Percentiles rank a stretch among this genome's conserved stretches.
These are phyloP conservation scores for Diplazon laetatorius DNA, from an alignment of 2,888 invertebrate species.

Conservation along the genomic window DNA sequence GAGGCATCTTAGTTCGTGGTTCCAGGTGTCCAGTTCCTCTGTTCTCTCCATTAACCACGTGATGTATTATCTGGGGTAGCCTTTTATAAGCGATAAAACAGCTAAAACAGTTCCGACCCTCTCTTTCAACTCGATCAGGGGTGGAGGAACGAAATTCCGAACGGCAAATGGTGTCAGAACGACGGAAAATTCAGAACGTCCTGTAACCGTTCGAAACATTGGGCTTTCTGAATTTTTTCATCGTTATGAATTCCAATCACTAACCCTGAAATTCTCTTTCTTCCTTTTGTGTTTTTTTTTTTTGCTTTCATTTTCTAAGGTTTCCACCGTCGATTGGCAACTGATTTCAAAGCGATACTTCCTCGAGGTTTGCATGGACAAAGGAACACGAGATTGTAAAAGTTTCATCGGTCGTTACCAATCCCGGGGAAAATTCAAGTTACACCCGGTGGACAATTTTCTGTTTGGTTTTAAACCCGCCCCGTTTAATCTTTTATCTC, in stretches of 20 bases:
- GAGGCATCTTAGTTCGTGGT: slow-evolving; percentile 30
- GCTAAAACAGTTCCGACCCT: too few relatives aligned
- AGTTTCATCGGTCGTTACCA: slow-evolving; percentile 67
- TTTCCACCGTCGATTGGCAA: slow-evolving; percentile 25
- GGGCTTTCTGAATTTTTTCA: too few relatives aligned
- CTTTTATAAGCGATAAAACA: slow-evolving; percentile 74
- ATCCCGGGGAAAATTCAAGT: slow-evolving; percentile 71
- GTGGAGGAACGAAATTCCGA: too few relatives aligned
- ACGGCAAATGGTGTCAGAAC: too few relatives aligned
- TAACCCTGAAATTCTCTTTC: too few relatives aligned
- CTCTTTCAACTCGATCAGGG: too few relatives aligned
- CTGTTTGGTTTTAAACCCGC: slow-evolving; percentile 25
- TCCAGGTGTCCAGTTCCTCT: slow-evolving; percentile 24
- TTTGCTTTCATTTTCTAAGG: slow-evolving; percentile 35
- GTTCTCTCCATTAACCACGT: slow-evolving; percentile 74
- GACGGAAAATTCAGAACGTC: too few relatives aligned
- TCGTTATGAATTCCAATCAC: too few relatives aligned
- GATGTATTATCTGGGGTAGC: slow-evolving; percentile 79
- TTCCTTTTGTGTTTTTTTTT: slow-evolving; percentile 9
- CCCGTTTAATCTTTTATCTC: slow-evolving; percentile 16
- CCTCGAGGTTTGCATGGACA: slow-evolving; percentile 4
- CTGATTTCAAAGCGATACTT: slow-evolving; percentile 22
- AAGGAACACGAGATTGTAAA: slow-evolving; percentile 17
- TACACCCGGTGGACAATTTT: slow-evolving; percentile 41
- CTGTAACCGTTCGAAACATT: too few relatives aligned